Evolutionary conservation across 37 sponge, comb jelly and placozoan species (phyloP).

Genomic region (Ephydatia muelleri): DNA sequence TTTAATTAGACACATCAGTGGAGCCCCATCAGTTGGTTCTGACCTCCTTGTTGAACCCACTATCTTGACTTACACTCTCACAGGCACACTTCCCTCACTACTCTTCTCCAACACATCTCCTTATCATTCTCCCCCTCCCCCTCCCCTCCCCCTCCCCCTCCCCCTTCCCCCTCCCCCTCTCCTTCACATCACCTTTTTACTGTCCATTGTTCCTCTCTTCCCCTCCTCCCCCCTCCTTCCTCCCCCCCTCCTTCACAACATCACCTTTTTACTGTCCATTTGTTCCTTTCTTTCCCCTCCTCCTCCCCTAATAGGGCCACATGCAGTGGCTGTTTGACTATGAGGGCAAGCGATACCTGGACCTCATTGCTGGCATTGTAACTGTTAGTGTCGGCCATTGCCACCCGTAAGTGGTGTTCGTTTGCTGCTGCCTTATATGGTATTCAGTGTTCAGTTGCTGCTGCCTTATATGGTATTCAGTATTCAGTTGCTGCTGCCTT

Average conservation of each 20-base stretch:
- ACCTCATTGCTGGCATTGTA: constrained; percentile 89
- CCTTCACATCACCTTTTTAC: no score
- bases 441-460: no score
- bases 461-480: no score
- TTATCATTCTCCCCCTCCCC: no score
- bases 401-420: constrained; percentile 69
- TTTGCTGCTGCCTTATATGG: not conserved
- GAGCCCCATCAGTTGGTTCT: not conserved
- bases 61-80: not conserved
- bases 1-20: not conserved
- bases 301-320: not conserved
- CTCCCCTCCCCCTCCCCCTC: no score
- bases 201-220: no score
- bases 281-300: not conserved
- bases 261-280: not conserved
- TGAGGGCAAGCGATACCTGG: constrained; percentile 62
- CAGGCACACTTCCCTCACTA: no score
- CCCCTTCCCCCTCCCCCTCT: no score
- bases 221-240: not conserved
- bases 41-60: no score
- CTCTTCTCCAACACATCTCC: no score
- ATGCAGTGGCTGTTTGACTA: not conserved
- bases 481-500: no score
- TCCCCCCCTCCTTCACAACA: not conserved
- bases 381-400: constrained; percentile 96